Percentiles rank a stretch among this genome's conserved stretches.
These are phyloP conservation scores for Eidolon helvum DNA, from an alignment of 2,113 vertebrate species.

Conservation along the genomic window DNA sequence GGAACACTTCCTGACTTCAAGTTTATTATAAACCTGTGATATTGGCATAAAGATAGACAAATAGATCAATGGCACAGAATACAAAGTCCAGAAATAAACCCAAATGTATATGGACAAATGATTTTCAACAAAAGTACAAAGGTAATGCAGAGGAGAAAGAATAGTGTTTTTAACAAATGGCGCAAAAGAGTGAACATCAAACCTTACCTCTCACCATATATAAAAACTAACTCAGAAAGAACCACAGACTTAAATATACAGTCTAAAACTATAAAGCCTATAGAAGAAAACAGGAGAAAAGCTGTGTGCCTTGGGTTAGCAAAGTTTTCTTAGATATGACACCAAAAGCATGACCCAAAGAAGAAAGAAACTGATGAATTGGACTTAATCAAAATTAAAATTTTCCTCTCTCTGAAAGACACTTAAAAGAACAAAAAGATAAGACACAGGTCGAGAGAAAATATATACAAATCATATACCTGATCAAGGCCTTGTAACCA, in stretches of 20 bases:
- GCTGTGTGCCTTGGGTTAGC: not conserved
- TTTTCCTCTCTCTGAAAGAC: not conserved
- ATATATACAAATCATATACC: not conserved
- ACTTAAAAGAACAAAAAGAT: not conserved
- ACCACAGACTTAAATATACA: not conserved
- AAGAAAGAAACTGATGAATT: not conserved
- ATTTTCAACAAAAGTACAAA: slow-evolving; percentile 2
- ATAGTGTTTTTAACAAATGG: not conserved
- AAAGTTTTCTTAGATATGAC: not conserved
- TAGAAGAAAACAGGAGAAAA: not conserved
- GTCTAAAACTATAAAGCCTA: not conserved
- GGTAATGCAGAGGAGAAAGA: not conserved
- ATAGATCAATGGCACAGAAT: not conserved
- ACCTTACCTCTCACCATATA: not conserved
- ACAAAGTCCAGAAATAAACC: not conserved
- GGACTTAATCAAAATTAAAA: not conserved
- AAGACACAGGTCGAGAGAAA: not conserved
- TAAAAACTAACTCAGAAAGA: not conserved
- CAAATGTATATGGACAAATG: not conserved
- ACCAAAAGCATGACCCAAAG: not conserved
- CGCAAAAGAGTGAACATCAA: not conserved
- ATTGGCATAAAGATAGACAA: not conserved
- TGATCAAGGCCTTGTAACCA: not conserved
- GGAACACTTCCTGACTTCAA: not conserved
- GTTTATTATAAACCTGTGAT: not conserved